Base-by-base conservation (phyloP, 2,797 vertebrate genomes). In the Pangasius macronema region DNA sequence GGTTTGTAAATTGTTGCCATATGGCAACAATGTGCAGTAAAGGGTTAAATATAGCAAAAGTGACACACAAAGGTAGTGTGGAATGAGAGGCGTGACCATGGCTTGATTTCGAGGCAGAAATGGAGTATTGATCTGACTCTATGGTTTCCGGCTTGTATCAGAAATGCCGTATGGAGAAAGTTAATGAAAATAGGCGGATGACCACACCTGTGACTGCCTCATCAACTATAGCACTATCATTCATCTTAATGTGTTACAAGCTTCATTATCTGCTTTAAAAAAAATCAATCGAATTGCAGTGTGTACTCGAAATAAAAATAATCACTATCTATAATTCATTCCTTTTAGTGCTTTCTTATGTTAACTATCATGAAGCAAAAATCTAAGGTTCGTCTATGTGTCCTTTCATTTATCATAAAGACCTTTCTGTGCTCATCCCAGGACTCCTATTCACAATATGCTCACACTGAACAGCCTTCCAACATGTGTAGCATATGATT, bases 151-250 rank as follows among this genome's bases (percentile, higher is more conserved):
- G 80, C 67, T 27, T 65, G n/a, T 49, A 77, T 82, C 68, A 89
- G 85, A 92, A 92, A 91, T 46, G 59, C 79, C 87, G 91, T 86
- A 88, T 81, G 84, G 91, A 80, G 55, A 83, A 88, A 76, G 91
- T 72, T 90, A 91, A 94, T 93, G 92, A 91, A 93, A 94, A 92
- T 79, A 91, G 92, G 93, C 77, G 89, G 84, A 92, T 85, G 89
- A 72, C 49, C 5, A 49, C 14, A 22, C 8, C 8, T 73, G 22
- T 67, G 13, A 18, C 27, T 68, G 36, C 57, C 36, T 24, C 70
- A n/a, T 42, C 42, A 51, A n/a, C 42, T 76, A 55, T 13, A n/a
- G 27, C 63, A 11, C 61, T 20, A 51, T 72, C 39, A 63, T 79
- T 59, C 55, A 51, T 59, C 27, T 10, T 42, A 63, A 33, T 65